Evolutionary conservation across 2,797 vertebrate genomes (phyloP), one percentile per base, ranked within the genome.

Genomic region (Eurystomus glaucurus): DNA sequence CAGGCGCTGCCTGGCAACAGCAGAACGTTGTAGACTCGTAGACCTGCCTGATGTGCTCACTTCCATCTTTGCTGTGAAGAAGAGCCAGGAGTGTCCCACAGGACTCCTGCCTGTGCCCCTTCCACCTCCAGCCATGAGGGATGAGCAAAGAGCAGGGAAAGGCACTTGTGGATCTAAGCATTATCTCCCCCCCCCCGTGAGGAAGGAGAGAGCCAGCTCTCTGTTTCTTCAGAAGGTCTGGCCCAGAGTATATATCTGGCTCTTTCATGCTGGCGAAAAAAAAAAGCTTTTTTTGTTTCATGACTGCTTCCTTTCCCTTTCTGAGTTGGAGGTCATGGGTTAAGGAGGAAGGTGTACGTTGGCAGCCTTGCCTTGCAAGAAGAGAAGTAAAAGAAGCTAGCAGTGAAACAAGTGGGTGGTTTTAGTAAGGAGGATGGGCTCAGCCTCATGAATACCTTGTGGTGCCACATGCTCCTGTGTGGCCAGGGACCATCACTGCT

Each of bases 371-470:
- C 15, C n/a, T 65, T 74, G 25, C 18, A 48, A 65, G 54, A 52
- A 57, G 18, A 80, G 41, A 74, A 70, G 16, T 11, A 20, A 58
- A 66, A 89, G 62, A 52, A 81, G 15, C 17, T 26, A 28, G 3
- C n/a, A 15, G 8, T 33, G 70, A 68, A 70, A 41, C 6, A 52
- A 25, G 35, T 8, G 17, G 22, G 20, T 0, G 3, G 37, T 25
- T 70, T 28, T 26, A 33, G 15, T 18, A 3, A 45, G 20, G 35
- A 85, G 69, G 60, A 33, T 28, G 51, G 35, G 29, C 8, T 88
- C 17, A 33, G 5, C 12, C 22, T 54, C 23, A n/a, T 4, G 25
- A 57, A 75, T 31, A 3, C 2, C 0, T 1, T 0, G 10, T 2
- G 9, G 9, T 48, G 3, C 16, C 19, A 31, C 1, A 0, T 18